A percentile compares a stretch with the other conserved stretches of the same genome.
phyloP scores from a whole-genome alignment of 2,113 vertebrate species.

The Todiramphus saurophagus region DNA sequence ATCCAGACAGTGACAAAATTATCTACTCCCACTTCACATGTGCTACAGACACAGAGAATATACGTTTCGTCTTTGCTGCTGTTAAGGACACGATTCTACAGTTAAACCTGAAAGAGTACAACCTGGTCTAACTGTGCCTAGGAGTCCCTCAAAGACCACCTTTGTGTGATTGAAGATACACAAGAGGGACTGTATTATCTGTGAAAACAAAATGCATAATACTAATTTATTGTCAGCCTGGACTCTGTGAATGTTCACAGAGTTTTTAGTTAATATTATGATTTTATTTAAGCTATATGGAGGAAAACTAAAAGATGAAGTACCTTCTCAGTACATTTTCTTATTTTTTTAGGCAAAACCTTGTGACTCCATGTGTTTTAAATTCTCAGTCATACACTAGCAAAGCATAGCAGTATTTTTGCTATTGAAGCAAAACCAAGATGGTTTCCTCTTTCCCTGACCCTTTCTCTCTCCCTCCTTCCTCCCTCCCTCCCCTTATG shows the following conservation, averaged over 20 bases:
- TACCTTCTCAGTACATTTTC: slow-evolving; percentile 77
- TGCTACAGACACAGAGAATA: slow-evolving; percentile 96
- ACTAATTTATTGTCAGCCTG: slow-evolving; percentile 89
- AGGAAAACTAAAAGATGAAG: slow-evolving; percentile 74
- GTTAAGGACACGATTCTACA: slow-evolving; percentile 96
- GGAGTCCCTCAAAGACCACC: slow-evolving; percentile 39
- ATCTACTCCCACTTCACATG: slow-evolving; percentile 96
- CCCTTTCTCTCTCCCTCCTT: background rate
- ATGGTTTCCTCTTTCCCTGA: slow-evolving; percentile 32
- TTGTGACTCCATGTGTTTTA: slow-evolving; percentile 74
- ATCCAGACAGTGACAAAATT: slow-evolving; percentile 90
- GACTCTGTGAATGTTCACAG: slow-evolving; percentile 75
- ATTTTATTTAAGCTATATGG: slow-evolving; percentile 85
- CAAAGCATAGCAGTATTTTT: slow-evolving; percentile 56
- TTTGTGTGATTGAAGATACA: slow-evolving; percentile 56
- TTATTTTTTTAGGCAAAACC: slow-evolving; percentile 76
- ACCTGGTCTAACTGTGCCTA: slow-evolving; percentile 84
- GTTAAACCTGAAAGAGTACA: slow-evolving; percentile 95
- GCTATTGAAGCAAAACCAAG: slow-evolving; percentile 61
- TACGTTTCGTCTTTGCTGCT: slow-evolving; percentile 94
- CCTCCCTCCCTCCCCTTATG: background rate
- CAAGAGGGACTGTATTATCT: slow-evolving; percentile 80
- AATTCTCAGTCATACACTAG: slow-evolving; percentile 74
- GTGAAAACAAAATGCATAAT: slow-evolving; percentile 83
- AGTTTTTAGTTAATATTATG: slow-evolving; percentile 82